Conservation (phyloP, 2,888 invertebrate species). For the Rhopalosiphum nymphaeae region DNA sequence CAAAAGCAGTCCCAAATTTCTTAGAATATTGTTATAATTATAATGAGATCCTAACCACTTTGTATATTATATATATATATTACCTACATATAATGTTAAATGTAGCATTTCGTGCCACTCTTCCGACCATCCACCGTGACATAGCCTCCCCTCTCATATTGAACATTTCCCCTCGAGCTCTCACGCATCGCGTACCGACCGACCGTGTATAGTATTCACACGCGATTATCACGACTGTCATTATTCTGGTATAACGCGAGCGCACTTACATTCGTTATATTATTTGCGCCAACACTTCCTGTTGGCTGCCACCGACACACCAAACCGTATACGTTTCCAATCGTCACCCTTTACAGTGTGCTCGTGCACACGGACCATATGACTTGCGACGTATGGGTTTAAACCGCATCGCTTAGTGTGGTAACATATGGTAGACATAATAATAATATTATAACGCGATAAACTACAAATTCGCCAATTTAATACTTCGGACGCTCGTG, state of each 20-base stretch:
- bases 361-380: background rate
- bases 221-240: background rate
- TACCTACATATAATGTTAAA: background rate
- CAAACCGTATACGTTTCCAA: background rate
- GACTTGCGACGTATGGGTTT: background rate
- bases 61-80: background rate
- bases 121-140: background rate
- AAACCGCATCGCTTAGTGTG: background rate
- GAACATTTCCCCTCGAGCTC: background rate
- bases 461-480: background rate
- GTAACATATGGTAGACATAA: background rate
- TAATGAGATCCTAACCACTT: background rate
- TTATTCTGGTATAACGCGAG: background rate
- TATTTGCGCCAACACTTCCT: background rate
- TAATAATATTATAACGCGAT: background rate
- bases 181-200: background rate
- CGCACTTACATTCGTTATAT: background rate
- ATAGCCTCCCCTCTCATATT: background rate
- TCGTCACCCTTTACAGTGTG: background rate
- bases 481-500: background rate
- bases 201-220: background rate
- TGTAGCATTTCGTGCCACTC: background rate
- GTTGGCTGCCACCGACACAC: background rate
- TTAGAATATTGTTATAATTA: background rate
- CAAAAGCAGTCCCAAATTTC: background rate